A percentile compares a stretch with the other conserved stretches of the same genome.
These are phyloP conservation scores for Holothuria scabra DNA, from an alignment of 53 echinoderm and acorn worm species.

Conservation along the genomic window DNA sequence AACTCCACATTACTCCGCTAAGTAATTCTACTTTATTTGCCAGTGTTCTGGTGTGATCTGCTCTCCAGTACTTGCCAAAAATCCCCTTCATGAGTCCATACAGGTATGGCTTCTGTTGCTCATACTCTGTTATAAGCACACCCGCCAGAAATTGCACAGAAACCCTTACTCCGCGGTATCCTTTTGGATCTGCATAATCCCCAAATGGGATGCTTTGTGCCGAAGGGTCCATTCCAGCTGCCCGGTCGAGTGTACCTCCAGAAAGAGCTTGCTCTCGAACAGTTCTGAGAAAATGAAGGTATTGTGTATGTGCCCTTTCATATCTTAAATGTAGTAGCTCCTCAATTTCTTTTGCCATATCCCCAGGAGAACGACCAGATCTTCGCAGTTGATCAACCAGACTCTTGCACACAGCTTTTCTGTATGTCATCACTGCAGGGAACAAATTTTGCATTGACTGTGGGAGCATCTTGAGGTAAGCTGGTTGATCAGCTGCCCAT, in stretches of 20 bases:
- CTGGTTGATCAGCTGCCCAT: constrained; percentile 17
- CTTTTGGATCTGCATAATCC: neutral
- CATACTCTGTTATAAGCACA: constrained; percentile 11
- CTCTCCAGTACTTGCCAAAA: constrained; percentile 49
- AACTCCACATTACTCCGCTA: constrained; percentile 48
- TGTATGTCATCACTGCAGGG: constrained; percentile 25
- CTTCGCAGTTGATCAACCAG: neutral
- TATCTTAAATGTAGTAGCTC: constrained; percentile 10
- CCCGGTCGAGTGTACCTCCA: neutral
- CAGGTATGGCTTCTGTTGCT: constrained; percentile 31
- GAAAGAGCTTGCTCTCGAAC: constrained; percentile 6
- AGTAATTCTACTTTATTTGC: constrained; percentile 48
- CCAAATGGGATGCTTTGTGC: constrained; percentile 2
- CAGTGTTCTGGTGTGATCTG: constrained; percentile 45
- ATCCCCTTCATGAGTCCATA: constrained; percentile 40
- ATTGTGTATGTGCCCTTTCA: constrained; percentile 6
- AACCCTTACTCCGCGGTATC: neutral
- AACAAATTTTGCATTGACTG: constrained; percentile 20
- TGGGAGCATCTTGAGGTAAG: constrained; percentile 2
- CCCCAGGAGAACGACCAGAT: neutral
- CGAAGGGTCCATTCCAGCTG: neutral
- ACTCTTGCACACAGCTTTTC: constrained; percentile 36
- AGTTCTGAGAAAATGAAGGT: neutral
- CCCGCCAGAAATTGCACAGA: neutral
- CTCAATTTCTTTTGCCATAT: neutral